Evolutionary conservation across 2,113 vertebrate species (phyloP).

Genomic region (Entosphenus tridentatus): DNA sequence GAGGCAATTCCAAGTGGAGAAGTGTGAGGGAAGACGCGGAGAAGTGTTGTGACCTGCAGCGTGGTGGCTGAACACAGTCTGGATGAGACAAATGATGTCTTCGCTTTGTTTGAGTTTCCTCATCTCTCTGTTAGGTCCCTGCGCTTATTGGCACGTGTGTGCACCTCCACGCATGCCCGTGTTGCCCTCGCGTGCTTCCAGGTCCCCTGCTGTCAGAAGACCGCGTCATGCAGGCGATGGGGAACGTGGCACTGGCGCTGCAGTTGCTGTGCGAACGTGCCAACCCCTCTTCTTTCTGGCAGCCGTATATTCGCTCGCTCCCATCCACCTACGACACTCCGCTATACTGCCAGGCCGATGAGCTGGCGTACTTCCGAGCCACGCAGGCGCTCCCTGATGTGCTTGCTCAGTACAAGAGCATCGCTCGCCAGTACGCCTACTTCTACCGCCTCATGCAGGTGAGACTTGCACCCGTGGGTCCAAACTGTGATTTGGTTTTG

Average conservation of each 20-base stretch:
- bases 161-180: constrained; percentile 7
- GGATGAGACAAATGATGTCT: not conserved
- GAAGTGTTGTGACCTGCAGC: not conserved
- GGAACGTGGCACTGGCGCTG: constrained; percentile 76
- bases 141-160: too few relatives aligned
- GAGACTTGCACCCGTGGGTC: constrained; percentile 12
- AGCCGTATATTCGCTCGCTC: constrained; percentile 77
- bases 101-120: too few relatives aligned
- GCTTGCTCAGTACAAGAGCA: constrained; percentile 93
- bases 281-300: constrained; percentile 53
- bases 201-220: constrained; percentile 74
- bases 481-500: too few relatives aligned
- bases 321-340: constrained; percentile 71
- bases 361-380: constrained; percentile 56
- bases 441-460: constrained; percentile 96
- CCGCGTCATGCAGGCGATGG: constrained; percentile 90
- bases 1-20: not conserved
- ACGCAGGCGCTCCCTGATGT: constrained; percentile 81
- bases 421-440: constrained; percentile 85
- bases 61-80: not conserved
- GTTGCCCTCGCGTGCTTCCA: constrained; percentile 19
- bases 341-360: constrained; percentile 72
- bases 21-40: not conserved
- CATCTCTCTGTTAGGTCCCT: too few relatives aligned
- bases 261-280: constrained; percentile 76